Evolutionary conservation across 2,797 vertebrate species (phyloP).

Genomic region (Mormyrops attenuatus): DNA sequence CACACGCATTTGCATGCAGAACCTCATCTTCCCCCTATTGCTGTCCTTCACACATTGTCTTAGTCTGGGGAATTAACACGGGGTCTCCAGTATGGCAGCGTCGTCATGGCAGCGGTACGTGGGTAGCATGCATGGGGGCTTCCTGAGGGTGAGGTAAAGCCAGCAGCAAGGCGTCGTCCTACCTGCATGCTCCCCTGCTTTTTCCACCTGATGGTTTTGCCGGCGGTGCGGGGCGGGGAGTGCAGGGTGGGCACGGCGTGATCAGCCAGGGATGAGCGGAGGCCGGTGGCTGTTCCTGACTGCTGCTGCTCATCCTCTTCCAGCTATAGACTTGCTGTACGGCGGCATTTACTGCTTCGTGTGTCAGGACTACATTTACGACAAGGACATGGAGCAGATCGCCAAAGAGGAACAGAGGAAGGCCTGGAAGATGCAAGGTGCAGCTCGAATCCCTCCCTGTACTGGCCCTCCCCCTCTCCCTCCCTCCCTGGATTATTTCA

Average conservation of each 20-base stretch:
- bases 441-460: neutral
- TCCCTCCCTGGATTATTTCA: neutral
- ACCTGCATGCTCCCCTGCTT: neutral
- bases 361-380: constrained; percentile 99
- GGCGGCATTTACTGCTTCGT: constrained; percentile 98
- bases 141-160: neutral
- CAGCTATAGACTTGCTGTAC: constrained; percentile 95
- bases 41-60: neutral
- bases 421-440: constrained; percentile 98
- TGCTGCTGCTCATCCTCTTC: constrained; percentile 25
- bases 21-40: neutral
- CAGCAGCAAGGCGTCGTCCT: neutral
- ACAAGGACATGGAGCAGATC: constrained; percentile 99
- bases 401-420: constrained; percentile 99
- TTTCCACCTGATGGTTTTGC: neutral
- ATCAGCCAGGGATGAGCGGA: neutral
- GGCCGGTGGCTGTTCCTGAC: neutral
- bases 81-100: constrained; percentile 9
- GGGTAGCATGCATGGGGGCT: constrained; percentile 9
- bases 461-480: no score
- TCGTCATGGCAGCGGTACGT: constrained; percentile 21
- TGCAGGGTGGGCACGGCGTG: neutral
- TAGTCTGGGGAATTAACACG: neutral
- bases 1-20: neutral
- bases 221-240: no score